Evolutionary conservation across 1,140 invertebrate genomes (phyloP), one percentile per base, ranked within the genome.

Genomic region (Araneus ventricosus): DNA sequence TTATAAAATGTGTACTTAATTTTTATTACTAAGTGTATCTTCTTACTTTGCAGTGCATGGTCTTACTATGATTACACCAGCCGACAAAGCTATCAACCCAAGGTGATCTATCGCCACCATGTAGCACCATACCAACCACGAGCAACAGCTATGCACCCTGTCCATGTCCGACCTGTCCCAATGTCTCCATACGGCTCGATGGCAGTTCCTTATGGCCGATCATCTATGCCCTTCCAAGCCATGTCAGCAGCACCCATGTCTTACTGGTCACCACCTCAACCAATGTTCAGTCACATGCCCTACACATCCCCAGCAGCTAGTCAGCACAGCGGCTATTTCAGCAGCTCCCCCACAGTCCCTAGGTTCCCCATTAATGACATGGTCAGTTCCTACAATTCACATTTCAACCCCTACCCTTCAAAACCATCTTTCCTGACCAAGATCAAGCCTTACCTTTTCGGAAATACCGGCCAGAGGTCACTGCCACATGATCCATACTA

Each of bases 371-470:
- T 93, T 24, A 93, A 84, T 14, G 57, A 88, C 6, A 84, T 93
- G 34, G n/a, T 88, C 24, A 82, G 27, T n/a, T n/a, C 70, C 14
- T 82, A 61, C 39, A 82, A 92, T 6, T 45, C 45, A 5, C 85
- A 75, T 4, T 84, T 70, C 39, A 88, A 59, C 17, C 75, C 79
- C 1, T 61, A 93, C 7, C 45, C 70, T 7, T 52, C 92, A 5
- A 88, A 67, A 41, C 79, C 92, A n/a, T 45, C 70, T 14, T 82
- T 93, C 17, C 84, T 93, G 14, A 39, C 41, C 7, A 93, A 93
- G 75, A 93, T 93, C 2, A 93, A 93, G 27, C 92, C 92, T 24
- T 93, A 24, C 70, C 86, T 93, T 52, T 93, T 93, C 59, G 92
- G 85, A 87, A 59, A 37, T 57, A 8, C n/a, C 37, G 85, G 45